Conservation (phyloP, 2,113 vertebrate genomes). For the Nansenia antarctica region DNA sequence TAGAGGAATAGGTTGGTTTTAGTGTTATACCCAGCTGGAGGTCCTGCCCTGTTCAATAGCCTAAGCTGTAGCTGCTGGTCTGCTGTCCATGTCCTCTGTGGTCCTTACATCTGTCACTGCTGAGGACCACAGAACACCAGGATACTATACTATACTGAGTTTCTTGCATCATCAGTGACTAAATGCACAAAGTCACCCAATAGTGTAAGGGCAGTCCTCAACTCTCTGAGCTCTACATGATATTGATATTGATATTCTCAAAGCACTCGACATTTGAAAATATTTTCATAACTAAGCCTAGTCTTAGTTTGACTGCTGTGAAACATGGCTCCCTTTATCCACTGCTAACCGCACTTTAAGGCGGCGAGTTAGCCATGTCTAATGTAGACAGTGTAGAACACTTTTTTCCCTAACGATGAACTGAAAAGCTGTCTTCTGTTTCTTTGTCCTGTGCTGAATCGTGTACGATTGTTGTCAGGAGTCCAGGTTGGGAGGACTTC, state of each 20-base stretch:
- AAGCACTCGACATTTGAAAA: not conserved
- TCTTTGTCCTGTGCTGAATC: not conserved
- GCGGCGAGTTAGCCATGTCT: no score
- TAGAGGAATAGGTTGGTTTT: not conserved
- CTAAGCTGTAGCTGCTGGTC: not conserved
- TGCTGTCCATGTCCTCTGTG: not conserved
- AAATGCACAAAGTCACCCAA: conserved; percentile 16
- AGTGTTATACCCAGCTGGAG: not conserved
- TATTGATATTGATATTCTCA: not conserved
- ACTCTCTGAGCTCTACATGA: not conserved
- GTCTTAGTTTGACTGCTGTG: not conserved
- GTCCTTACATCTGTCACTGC: conserved; percentile 24
- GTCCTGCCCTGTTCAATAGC: not conserved
- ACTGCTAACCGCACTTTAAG: not conserved
- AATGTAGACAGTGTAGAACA: no score
- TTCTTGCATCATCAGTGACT: conserved; percentile 26
- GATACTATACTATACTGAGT: conserved; percentile 18
- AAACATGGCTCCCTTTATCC: not conserved
- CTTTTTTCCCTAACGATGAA: not conserved
- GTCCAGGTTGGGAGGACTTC: conserved; percentile 72
- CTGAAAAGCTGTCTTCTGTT: not conserved
- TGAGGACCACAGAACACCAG: conserved; percentile 13
- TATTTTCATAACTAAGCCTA: not conserved
- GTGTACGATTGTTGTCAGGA: conserved; percentile 53
- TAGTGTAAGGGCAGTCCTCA: conserved; percentile 1